Evolutionary conservation across 2,888 invertebrate genomes (phyloP).

Genomic region (Synanthedon tipuliformis): DNA sequence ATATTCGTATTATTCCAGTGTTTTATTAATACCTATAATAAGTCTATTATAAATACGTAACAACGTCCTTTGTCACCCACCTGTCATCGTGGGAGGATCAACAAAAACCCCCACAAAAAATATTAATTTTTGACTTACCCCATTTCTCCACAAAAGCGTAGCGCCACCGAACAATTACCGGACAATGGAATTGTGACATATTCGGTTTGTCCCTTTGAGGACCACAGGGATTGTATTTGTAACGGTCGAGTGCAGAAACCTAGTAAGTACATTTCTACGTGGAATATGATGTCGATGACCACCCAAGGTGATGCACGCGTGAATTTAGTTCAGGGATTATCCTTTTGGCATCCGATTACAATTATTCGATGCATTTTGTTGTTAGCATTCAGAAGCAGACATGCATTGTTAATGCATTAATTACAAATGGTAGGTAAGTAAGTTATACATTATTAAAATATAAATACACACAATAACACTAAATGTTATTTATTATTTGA

Average conservation of each 20-base stretch:
- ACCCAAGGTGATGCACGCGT: conserved; percentile 35
- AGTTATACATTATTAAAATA: no score
- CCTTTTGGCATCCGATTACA: conserved; percentile 22
- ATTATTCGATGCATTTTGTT: conserved; percentile 3
- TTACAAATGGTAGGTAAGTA: no score
- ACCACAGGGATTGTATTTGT: conserved; percentile 40
- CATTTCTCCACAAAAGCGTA: conserved; percentile 43
- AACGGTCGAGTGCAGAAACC: conserved; percentile 19
- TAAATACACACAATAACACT: no score
- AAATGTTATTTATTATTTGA: no score
- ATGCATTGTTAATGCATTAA: not conserved
- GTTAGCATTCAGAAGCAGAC: not conserved
- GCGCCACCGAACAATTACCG: conserved; percentile 52
- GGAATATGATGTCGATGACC: conserved; percentile 23
- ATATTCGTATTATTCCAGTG: conserved; percentile 5
- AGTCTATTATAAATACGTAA: conserved; percentile 22
- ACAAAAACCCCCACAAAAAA: conserved; percentile 25
- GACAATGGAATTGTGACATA: conserved; percentile 52
- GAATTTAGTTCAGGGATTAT: conserved; percentile 37
- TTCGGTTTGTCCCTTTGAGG: conserved; percentile 34
- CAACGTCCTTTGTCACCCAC: conserved; percentile 41
- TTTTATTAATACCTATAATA: no score
- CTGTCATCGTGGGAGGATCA: conserved; percentile 20
- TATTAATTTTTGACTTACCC: conserved; percentile 41
- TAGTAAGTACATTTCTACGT: conserved; percentile 9